Percentiles rank a stretch among this genome's conserved stretches.
Conservation (phyloP, 2,113 vertebrate genomes). For the Lipophrys pholis region DNA sequence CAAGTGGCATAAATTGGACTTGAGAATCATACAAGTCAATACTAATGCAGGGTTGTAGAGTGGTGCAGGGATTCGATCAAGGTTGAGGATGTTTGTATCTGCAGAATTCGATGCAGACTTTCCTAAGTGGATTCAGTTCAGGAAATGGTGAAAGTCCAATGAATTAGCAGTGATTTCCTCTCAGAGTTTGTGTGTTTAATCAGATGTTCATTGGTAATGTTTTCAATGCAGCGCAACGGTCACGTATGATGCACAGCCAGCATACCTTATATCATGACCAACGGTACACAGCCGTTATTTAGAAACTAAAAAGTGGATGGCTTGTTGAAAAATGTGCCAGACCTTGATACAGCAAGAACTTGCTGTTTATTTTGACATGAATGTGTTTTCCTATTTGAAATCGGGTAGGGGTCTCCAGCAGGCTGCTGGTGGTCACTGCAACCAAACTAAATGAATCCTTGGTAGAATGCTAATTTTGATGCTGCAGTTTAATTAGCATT, state of each 20-base stretch:
- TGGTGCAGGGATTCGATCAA: background rate
- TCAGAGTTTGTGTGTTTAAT: background rate
- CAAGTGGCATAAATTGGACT: background rate
- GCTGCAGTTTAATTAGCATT: constrained; percentile 70
- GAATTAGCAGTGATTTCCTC: background rate
- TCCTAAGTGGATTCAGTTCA: background rate
- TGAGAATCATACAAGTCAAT: background rate
- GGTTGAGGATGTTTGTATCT: background rate
- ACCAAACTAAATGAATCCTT: constrained; percentile 45
- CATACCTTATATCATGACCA: background rate
- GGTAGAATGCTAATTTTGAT: constrained; percentile 68
- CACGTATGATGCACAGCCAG: background rate
- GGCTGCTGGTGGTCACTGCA: constrained; percentile 34
- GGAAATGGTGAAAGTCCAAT: background rate
- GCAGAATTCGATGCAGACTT: background rate
- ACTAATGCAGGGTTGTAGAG: background rate
- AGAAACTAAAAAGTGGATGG: background rate
- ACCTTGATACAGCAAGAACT: constrained; percentile 9
- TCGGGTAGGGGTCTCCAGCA: constrained; percentile 11
- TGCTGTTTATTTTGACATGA: constrained; percentile 37
- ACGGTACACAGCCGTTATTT: background rate
- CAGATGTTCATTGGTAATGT: background rate
- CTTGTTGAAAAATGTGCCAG: constrained; percentile 4
- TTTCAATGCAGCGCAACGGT: no score
- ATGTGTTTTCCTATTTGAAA: no score